A percentile compares a stretch with the other conserved stretches of the same genome.
Conservation (phyloP, 2,888 invertebrate genomes). For the Euspilapteryx auroguttella region DNA sequence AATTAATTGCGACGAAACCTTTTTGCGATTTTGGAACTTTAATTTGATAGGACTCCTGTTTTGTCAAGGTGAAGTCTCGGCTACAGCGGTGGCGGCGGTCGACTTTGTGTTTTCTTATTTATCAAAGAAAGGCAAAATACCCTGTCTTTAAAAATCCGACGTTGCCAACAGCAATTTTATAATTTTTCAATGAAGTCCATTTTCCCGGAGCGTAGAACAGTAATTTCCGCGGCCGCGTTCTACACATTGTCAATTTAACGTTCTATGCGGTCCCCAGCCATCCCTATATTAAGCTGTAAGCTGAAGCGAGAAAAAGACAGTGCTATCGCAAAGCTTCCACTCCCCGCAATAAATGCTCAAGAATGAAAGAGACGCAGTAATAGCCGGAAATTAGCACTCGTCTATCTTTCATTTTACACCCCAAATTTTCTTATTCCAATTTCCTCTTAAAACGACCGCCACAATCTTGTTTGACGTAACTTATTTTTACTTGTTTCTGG, state of each 20-base stretch:
- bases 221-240: constrained; percentile 6
- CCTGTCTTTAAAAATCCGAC: no score
- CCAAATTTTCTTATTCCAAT: constrained; percentile 79
- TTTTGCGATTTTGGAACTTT: constrained; percentile 38
- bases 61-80: no score
- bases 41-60: constrained; percentile 45
- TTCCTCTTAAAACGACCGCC: constrained; percentile 55
- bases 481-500: no score
- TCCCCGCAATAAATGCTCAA: constrained; percentile 50
- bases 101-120: no score
- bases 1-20: constrained; percentile 42
- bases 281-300: constrained; percentile 12
- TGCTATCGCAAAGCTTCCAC: constrained; percentile 30
- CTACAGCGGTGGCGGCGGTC: no score
- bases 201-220: constrained; percentile 1
- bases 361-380: constrained; percentile 59
- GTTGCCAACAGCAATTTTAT: constrained; percentile 2
- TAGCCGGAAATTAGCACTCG: constrained; percentile 73
- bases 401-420: constrained; percentile 78
- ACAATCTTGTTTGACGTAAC: constrained; percentile 29
- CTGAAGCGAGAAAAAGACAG: constrained; percentile 44
- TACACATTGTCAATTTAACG: constrained; percentile 10
- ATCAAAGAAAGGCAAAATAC: no score
- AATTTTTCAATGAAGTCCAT: constrained; percentile 4
- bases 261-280: neutral